Conservation (phyloP, 2,113 vertebrate genomes). For the Heptranchias perlo region DNA sequence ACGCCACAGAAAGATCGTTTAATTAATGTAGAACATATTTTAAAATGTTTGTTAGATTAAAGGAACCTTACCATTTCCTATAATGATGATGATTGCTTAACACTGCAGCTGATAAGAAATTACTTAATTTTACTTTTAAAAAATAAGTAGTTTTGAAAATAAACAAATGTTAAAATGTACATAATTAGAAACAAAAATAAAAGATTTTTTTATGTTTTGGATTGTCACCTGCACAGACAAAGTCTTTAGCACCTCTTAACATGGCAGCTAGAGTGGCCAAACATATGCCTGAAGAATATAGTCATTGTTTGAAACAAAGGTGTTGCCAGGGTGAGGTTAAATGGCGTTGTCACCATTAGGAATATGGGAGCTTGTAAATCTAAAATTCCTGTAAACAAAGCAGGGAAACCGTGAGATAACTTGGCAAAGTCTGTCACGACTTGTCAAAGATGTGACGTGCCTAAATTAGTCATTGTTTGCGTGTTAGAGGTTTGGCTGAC, state of each 20-base stretch:
- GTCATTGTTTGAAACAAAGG: not conserved
- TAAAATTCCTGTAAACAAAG: not conserved
- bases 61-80: not conserved
- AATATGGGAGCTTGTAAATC: not conserved
- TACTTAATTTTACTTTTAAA: too few species aligned
- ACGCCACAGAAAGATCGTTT: not conserved
- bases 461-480: not conserved
- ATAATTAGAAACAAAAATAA: too few species aligned
- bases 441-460: not conserved
- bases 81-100: too few species aligned
- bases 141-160: too few species aligned
- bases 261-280: not conserved
- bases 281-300: not conserved
- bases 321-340: not conserved
- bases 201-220: too few species aligned
- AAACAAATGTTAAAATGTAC: too few species aligned
- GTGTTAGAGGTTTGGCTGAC: not conserved
- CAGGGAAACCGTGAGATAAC: not conserved
- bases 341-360: not conserved
- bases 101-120: too few species aligned
- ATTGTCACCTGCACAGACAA: not conserved
- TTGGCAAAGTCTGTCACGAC: not conserved
- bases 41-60: conserved; percentile 1
- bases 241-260: not conserved
- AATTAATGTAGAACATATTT: not conserved